phyloP scores from a whole-genome alignment of 2,113 vertebrate species.

The Natator depressus region DNA sequence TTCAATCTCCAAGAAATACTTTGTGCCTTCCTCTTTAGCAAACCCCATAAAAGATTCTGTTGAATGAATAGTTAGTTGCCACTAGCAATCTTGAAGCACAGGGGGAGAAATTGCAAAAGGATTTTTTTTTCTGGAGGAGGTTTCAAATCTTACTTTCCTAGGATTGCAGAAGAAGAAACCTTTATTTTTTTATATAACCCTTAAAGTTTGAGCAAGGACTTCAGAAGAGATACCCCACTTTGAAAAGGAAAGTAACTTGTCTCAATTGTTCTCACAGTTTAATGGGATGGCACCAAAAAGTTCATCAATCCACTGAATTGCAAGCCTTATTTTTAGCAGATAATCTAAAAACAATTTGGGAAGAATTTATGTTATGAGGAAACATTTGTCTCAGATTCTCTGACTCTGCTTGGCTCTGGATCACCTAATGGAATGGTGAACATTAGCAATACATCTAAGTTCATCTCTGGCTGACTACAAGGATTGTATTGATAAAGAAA shows the following conservation, averaged over 20 bases:
- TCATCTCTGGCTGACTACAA: no score
- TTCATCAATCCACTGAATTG: not conserved
- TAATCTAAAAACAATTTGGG: not conserved
- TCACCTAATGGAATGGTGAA: not conserved
- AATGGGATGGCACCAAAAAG: not conserved
- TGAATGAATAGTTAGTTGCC: not conserved
- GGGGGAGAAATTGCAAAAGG: not conserved
- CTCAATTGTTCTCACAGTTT: not conserved
- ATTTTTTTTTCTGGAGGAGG: not conserved
- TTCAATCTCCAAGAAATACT: not conserved
- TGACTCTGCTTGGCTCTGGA: not conserved
- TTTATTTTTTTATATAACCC: not conserved
- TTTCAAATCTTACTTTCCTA: not conserved
- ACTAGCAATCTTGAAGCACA: fast-evolving
- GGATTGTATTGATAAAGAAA: no score
- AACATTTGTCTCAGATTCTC: not conserved
- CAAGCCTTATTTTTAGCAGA: not conserved
- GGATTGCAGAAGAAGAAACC: not conserved
- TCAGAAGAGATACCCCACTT: not conserved
- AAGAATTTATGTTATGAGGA: not conserved
- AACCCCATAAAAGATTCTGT: not conserved
- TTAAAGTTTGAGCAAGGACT: not conserved
- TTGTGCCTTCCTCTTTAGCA: not conserved
- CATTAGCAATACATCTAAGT: no score
- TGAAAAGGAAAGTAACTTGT: not conserved